A percentile compares a stretch with the other conserved stretches of the same genome.
These are phyloP conservation scores for Pseudotriccus pelzelni DNA, from an alignment of 2,797 vertebrate species.

Conservation along the genomic window DNA sequence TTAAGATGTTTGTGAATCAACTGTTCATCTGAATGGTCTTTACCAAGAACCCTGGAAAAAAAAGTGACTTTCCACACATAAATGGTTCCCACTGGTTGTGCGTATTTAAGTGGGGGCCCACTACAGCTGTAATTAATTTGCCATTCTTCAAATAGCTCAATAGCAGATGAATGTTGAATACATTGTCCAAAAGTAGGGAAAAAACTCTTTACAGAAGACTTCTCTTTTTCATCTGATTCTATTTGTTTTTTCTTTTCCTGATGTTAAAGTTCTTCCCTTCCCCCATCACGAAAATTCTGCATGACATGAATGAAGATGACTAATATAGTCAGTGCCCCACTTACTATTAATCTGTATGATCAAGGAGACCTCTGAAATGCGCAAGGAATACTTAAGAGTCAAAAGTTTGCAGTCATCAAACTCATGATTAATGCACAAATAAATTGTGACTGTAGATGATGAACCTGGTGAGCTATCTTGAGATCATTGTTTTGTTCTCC, in stretches of 20 bases:
- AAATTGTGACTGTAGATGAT: not conserved
- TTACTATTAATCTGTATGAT: not conserved
- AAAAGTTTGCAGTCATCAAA: not conserved
- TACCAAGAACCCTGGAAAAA: not conserved
- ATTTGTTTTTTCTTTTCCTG: not conserved
- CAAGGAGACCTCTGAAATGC: not conserved
- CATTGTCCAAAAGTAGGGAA: not conserved
- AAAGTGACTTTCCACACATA: not conserved
- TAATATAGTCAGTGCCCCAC: not conserved
- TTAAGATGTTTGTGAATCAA: not conserved
- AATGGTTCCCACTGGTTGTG: not conserved
- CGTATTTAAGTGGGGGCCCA: not conserved
- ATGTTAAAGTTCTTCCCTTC: not conserved
- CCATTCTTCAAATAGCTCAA: not conserved
- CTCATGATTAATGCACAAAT: not conserved
- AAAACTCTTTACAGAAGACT: not conserved
- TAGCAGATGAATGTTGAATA: not conserved
- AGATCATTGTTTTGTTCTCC: not conserved
- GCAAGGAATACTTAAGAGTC: not conserved
- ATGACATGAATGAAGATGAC: not conserved
- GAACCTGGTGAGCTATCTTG: not conserved
- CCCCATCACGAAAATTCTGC: not conserved
- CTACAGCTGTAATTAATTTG: not conserved
- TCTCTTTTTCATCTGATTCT: not conserved
- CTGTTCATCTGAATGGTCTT: not conserved